Conservation (phyloP, 2,888 invertebrate genomes). For the Cephus spinipes region DNA sequence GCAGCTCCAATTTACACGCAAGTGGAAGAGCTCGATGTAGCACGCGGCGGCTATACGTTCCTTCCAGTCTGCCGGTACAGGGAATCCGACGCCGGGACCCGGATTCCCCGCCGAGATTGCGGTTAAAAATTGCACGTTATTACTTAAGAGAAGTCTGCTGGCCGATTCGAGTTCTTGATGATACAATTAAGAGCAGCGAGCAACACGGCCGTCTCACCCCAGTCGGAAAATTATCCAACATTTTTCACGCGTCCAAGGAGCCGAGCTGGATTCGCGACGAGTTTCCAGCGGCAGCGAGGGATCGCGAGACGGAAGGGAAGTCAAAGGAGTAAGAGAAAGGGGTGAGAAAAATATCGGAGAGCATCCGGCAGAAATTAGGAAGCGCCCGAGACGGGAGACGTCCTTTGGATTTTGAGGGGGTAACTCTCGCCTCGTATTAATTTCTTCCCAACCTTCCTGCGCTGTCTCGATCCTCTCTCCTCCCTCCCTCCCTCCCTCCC, state of each 20-base stretch:
- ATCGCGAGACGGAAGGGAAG: conserved; percentile 11
- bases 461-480: neutral
- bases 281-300: conserved; percentile 29
- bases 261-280: conserved; percentile 15
- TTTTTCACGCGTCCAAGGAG: conserved; percentile 56
- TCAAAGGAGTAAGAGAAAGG: conserved; percentile 32
- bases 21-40: neutral
- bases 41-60: too few relatives aligned
- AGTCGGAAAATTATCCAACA: conserved; percentile 64
- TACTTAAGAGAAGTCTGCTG: conserved; percentile 48
- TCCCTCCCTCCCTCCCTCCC: too few relatives aligned
- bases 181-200: conserved; percentile 62
- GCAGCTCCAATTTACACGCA: neutral
- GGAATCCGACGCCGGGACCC: neutral
- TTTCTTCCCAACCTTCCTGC: neutral
- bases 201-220: conserved; percentile 40
- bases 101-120: conserved; percentile 52
- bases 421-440: conserved; percentile 4
- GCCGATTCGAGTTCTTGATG: conserved; percentile 52
- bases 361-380: conserved; percentile 39
- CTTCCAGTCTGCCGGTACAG: neutral
- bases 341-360: conserved; percentile 56
- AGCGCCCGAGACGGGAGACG: conserved; percentile 26
- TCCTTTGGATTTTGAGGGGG: conserved; percentile 26
- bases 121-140: conserved; percentile 65